These are phyloP conservation scores for Eustalomyia histrio DNA, from an alignment of 2,888 invertebrate species.

Conservation along the genomic window DNA sequence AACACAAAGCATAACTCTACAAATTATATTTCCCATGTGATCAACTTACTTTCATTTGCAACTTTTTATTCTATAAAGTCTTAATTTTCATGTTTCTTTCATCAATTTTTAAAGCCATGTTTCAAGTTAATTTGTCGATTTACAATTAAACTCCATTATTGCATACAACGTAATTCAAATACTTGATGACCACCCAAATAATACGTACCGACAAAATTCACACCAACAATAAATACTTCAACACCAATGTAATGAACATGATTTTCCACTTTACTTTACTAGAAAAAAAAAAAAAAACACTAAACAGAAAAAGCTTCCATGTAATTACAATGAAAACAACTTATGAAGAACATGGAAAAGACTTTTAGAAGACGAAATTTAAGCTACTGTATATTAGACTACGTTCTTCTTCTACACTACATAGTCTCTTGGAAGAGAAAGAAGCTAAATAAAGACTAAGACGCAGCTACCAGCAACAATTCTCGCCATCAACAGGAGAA, in stretches of 20 bases:
- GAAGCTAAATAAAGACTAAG: slow-evolving; percentile 48
- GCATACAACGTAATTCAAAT: slow-evolving; percentile 47
- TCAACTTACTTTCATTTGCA: background rate
- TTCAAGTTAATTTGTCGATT: slow-evolving; percentile 53
- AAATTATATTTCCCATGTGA: too few species aligned
- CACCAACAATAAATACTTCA: slow-evolving; percentile 66
- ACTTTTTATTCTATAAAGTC: background rate
- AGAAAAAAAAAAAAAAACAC: slow-evolving; percentile 11
- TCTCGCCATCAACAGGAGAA: background rate
- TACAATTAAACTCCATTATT: slow-evolving; percentile 64
- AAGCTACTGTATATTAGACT: slow-evolving; percentile 48
- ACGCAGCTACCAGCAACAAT: background rate
- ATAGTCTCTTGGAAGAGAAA: slow-evolving; percentile 1
- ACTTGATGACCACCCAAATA: slow-evolving; percentile 60
- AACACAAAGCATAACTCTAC: too few species aligned
- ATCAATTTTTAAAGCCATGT: background rate
- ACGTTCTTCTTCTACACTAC: slow-evolving; percentile 12
- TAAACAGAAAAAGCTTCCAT: slow-evolving; percentile 23
- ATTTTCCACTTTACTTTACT: slow-evolving; percentile 57
- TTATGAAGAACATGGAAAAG: slow-evolving; percentile 12
- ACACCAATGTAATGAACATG: slow-evolving; percentile 64
- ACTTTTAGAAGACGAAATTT: slow-evolving; percentile 4
- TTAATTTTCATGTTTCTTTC: background rate
- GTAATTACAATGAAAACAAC: slow-evolving; percentile 47
- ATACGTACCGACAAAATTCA: slow-evolving; percentile 61